Conservation (phyloP, 1,140 invertebrate genomes). For the Eupeodes corollae region DNA sequence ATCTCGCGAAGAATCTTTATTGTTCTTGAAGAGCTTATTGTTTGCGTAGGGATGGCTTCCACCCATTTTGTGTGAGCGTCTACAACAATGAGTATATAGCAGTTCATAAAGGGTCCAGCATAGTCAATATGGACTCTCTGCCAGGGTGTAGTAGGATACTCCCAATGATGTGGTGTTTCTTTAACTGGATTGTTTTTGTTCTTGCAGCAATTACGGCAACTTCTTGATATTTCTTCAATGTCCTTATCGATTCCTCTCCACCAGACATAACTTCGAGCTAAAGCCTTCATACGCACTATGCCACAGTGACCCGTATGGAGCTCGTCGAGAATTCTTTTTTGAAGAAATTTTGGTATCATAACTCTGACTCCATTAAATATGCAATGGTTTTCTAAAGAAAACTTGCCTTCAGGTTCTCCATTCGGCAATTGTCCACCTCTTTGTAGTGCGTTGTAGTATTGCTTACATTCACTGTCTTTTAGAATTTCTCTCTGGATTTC, state of each 20-base stretch:
- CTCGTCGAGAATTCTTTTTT: conserved; percentile 17
- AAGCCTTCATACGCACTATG: conserved; percentile 39
- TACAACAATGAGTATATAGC: too few relatives aligned
- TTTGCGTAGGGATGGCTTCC: too few relatives aligned
- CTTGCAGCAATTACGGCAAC: neutral
- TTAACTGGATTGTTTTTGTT: neutral
- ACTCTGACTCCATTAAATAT: conserved; percentile 11
- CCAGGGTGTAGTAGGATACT: conserved; percentile 1
- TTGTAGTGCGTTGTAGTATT: too few relatives aligned
- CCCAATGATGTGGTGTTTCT: conserved; percentile 1
- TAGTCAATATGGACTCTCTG: too few relatives aligned
- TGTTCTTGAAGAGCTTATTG: too few relatives aligned
- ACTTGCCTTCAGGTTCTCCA: neutral
- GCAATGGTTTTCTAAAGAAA: neutral
- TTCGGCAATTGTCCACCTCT: too few relatives aligned
- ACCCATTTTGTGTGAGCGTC: too few relatives aligned
- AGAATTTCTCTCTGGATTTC: too few relatives aligned
- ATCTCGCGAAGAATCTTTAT: too few relatives aligned
- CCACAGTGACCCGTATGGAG: conserved; percentile 38
- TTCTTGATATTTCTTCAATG: conserved; percentile 21
- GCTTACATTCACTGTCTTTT: too few relatives aligned
- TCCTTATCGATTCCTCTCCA: conserved; percentile 39
- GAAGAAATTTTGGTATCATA: conserved; percentile 16
- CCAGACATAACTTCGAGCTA: conserved; percentile 39
- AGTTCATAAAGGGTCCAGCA: too few relatives aligned